Base-by-base conservation (phyloP, 2,797 vertebrate species). In the Alosa sapidissima region DNA sequence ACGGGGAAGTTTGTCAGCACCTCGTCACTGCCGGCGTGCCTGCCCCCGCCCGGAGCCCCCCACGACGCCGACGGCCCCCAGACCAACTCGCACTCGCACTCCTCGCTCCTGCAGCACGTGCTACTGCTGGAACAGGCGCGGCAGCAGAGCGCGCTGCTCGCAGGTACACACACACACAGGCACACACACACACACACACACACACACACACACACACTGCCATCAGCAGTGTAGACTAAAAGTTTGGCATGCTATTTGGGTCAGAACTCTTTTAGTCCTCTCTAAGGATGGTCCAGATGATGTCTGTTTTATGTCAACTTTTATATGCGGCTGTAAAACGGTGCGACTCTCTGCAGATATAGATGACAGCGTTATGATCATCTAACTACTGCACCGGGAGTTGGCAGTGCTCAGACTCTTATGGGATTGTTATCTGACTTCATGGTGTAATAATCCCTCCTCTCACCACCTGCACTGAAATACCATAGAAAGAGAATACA, bases 91-190 rank as follows among this genome's bases (percentile, higher is more conserved):
- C 93, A 96, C 88, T 94, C 96, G 72, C 96, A 98, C 68, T 97
- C 97, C 36, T 98, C 98, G 0, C 93, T 99, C 88, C 89, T 99
- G 86, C 98, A 98, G 90, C 98, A 99, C 0, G 98, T 98, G 2
- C 93, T 99, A 60, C 93, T 99, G 86, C 92, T 98, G 91, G 97
- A 98, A 89, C 98, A 99, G 93, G 97, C 97, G 33, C 94, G 97
- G 28, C 98, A 98, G 83, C 97, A 99, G 93, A 98, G 94, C 84
- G 93, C 96, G 0, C 96, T 99, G 88, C 96, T 98, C 0, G 96
- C 97, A 2, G 97, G 97, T 95, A 87, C 51, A 75, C 19, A 68
- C 75, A 62, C 33, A 54, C 58, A 81, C 58, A 62, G n/a, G 45
- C 33, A 75, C 33, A 75, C 68, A 75, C 68, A 65, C 62, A 68